Evolutionary conservation across 2,888 invertebrate species (phyloP).

Genomic region (Stenchaetothrips biformis): DNA sequence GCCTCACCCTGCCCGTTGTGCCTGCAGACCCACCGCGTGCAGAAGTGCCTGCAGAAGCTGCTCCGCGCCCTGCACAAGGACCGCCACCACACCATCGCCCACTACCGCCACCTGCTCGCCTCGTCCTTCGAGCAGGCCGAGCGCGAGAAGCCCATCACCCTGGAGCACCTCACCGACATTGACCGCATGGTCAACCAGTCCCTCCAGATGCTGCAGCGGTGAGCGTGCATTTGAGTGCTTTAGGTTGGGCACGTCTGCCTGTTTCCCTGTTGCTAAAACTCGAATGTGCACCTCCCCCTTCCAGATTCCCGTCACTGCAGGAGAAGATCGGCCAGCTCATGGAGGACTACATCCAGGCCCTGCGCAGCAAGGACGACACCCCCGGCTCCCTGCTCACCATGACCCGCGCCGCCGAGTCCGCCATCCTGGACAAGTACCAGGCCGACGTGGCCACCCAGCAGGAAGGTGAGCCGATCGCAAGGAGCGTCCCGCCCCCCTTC

Average conservation of each 20-base stretch:
- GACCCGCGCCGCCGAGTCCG: conserved; percentile 84
- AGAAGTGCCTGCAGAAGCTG: conserved; percentile 89
- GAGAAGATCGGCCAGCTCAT: conserved; percentile 82
- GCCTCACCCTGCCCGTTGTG: conserved; percentile 32
- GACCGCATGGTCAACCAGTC: conserved; percentile 89
- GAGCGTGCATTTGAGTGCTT: too few relatives aligned
- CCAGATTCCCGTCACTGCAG: conserved; percentile 68
- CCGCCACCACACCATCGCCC: conserved; percentile 91
- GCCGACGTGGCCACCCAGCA: conserved; percentile 71
- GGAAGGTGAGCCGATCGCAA: conserved; percentile 46
- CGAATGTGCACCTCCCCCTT: neutral
- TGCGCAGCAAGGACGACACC: conserved; percentile 87
- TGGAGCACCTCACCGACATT: conserved; percentile 82
- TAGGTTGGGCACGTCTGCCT: too few relatives aligned
- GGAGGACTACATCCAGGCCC: conserved; percentile 84
- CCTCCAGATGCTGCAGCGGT: conserved; percentile 84
- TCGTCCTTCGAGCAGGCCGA: conserved; percentile 81
- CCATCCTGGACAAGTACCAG: conserved; percentile 81
- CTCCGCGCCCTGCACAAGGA: conserved; percentile 94
- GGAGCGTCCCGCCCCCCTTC: too few relatives aligned
- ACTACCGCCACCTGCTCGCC: conserved; percentile 84
- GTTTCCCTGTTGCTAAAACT: too few relatives aligned
- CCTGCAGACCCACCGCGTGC: conserved; percentile 78
- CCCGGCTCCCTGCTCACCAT: conserved; percentile 82
- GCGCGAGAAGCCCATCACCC: conserved; percentile 77